These are phyloP conservation scores for Labia minor DNA, from an alignment of 2,888 invertebrate genomes.

Conservation along the genomic window DNA sequence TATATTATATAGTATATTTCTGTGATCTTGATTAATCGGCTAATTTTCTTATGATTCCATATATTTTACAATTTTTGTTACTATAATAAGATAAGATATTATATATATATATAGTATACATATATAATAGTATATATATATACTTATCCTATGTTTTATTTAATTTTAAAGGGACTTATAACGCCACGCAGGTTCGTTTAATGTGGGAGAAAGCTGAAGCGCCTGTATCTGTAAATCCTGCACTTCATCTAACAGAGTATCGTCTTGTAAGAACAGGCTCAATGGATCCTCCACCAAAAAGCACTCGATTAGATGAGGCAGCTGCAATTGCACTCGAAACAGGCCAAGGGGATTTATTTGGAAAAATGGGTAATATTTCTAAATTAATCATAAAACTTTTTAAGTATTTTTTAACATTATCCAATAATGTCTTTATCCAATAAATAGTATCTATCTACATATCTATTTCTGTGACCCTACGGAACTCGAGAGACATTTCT, in stretches of 20 bases:
- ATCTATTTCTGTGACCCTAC: no score
- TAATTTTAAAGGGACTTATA: constrained; percentile 73
- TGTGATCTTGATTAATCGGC: no score
- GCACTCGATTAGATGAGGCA: not conserved
- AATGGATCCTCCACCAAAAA: constrained; percentile 38
- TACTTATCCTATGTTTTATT: not conserved
- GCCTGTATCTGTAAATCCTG: constrained; percentile 63
- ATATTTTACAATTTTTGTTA: no score
- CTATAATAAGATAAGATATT: no score
- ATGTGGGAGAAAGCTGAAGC: constrained; percentile 59
- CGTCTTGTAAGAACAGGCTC: constrained; percentile 57
- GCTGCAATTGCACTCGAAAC: not conserved
- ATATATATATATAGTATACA: no score
- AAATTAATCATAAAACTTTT: constrained; percentile 20
- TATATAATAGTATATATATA: no score
- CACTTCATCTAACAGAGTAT: constrained; percentile 72
- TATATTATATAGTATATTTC: no score
- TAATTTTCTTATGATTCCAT: no score
- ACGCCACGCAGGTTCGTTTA: constrained; percentile 59
- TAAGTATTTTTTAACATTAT: constrained; percentile 35
- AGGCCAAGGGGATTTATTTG: not conserved
- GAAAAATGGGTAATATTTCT: not conserved
- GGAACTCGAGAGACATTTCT: no score
- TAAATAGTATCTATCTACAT: no score
- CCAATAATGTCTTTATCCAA: no score